A percentile compares a stretch with the other conserved stretches of the same genome.
phyloP scores from a whole-genome alignment of 2,888 invertebrate genomes.

The Halictus quadricinctus region DNA sequence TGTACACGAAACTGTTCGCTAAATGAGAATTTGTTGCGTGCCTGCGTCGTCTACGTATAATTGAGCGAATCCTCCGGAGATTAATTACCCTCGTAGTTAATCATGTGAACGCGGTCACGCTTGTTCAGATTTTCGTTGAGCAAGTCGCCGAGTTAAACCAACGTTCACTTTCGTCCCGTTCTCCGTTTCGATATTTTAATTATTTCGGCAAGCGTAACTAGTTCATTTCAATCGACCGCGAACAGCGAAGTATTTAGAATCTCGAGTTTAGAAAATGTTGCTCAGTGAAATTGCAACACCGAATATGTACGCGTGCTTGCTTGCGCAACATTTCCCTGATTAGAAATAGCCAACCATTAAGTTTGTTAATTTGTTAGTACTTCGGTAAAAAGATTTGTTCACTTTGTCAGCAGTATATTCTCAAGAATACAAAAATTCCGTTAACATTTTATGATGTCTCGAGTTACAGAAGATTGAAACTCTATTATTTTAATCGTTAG shows the following conservation, averaged over 20 bases:
- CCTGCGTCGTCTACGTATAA: background rate
- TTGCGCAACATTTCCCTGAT: too few relatives aligned
- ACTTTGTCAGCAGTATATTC: too few relatives aligned
- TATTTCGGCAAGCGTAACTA: too few relatives aligned
- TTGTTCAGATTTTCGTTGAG: background rate
- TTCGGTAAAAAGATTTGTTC: too few relatives aligned
- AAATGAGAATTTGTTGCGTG: slow-evolving; percentile 15
- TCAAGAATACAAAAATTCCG: too few relatives aligned
- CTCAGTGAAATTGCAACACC: too few relatives aligned
- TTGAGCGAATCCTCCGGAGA: background rate
- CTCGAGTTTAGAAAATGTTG: background rate
- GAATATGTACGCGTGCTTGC: too few relatives aligned
- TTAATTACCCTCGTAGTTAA: slow-evolving; percentile 11
- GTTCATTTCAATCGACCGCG: background rate
- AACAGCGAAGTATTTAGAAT: background rate
- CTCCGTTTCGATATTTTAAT: background rate
- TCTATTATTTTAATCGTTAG: too few relatives aligned
- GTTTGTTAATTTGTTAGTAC: too few relatives aligned
- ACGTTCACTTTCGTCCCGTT: background rate
- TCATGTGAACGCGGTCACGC: slow-evolving; percentile 4
- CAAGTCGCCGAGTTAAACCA: background rate
- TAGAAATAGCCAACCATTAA: too few relatives aligned
- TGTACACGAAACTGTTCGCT: background rate
- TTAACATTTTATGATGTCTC: too few relatives aligned
- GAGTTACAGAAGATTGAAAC: too few relatives aligned